These are phyloP conservation scores for Halesus radiatus DNA, from an alignment of 1,140 invertebrate genomes.

Conservation along the genomic window DNA sequence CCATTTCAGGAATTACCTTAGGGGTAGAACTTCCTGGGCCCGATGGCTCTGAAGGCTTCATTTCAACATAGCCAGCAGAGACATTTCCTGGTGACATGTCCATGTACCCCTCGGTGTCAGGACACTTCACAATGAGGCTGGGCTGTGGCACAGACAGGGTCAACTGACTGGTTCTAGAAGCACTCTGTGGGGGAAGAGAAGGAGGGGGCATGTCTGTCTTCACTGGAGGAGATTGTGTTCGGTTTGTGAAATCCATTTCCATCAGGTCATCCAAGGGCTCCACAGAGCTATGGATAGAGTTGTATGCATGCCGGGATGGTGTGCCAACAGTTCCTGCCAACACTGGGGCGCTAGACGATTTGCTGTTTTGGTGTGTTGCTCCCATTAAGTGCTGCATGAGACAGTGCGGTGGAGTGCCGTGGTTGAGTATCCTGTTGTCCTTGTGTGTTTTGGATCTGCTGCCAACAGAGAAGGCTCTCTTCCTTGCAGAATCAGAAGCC, in stretches of 20 bases:
- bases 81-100: conserved; percentile 70
- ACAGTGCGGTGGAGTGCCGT: conserved; percentile 60
- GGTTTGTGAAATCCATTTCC: conserved; percentile 83
- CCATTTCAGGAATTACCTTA: conserved; percentile 33
- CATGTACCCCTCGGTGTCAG: conserved; percentile 70
- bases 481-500: conserved; percentile 64
- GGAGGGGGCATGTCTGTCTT: conserved; percentile 60
- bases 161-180: conserved; percentile 19
- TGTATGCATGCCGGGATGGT: conserved; percentile 65
- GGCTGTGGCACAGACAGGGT: conserved; percentile 39
- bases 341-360: conserved; percentile 75
- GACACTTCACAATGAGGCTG: conserved; percentile 50
- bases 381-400: conserved; percentile 48
- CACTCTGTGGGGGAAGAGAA: conserved; percentile 61
- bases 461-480: conserved; percentile 80
- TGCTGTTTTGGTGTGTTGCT: conserved; percentile 60
- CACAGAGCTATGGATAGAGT: conserved; percentile 74
- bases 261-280: conserved; percentile 83
- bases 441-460: conserved; percentile 72
- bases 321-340: conserved; percentile 63
- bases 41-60: conserved; percentile 55
- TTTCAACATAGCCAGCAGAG: conserved; percentile 60
- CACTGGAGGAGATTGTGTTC: conserved; percentile 60
- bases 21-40: conserved; percentile 46
- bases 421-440: conserved; percentile 59